Conservation (phyloP, 2,113 vertebrate species). For the Phylloscopus trochilus region DNA sequence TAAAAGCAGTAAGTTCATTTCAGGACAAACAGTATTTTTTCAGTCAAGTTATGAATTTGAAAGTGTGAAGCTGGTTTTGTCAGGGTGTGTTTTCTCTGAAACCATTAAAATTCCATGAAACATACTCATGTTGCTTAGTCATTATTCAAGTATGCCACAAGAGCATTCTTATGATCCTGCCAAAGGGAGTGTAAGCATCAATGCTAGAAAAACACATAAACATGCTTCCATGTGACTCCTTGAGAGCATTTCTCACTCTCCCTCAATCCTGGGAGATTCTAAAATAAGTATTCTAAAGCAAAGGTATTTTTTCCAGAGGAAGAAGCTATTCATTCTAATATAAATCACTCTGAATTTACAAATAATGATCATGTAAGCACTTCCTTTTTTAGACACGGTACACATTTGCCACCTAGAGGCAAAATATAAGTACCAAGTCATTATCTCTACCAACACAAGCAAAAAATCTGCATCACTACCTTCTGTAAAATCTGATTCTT, state of each 20-base stretch:
- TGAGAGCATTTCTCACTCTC: not conserved
- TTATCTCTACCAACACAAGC: not conserved
- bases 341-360: not conserved
- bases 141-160: not conserved
- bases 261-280: not conserved
- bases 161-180: not conserved
- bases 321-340: not conserved
- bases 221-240: not conserved
- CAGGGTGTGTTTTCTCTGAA: not conserved
- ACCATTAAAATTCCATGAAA: not conserved
- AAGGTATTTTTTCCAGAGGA: not conserved
- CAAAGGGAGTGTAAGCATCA: not conserved
- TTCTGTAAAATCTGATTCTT: not conserved
- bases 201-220: not conserved
- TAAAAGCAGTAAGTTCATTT: not conserved
- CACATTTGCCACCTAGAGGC: not conserved
- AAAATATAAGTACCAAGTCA: not conserved
- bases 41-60: not conserved
- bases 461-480: not conserved
- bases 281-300: not conserved
- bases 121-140: not conserved
- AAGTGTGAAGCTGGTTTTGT: not conserved
- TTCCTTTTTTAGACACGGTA: not conserved
- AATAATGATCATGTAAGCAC: not conserved
- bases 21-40: not conserved